phyloP scores from a whole-genome alignment of 1,140 invertebrate species.

The Caerostris darwini region DNA sequence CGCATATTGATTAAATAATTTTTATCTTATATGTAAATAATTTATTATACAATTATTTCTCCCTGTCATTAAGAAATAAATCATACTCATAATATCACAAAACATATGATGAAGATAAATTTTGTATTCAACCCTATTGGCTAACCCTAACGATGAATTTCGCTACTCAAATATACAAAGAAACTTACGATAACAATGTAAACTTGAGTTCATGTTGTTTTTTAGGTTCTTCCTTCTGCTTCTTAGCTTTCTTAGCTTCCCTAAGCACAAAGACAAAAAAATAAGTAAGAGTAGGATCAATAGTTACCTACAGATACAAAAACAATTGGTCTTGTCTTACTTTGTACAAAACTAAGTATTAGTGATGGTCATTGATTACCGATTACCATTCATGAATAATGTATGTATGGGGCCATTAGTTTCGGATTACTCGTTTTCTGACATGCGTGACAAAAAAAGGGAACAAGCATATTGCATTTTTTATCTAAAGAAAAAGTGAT shows the following conservation, averaged over 20 bases:
- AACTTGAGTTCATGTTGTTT: neutral
- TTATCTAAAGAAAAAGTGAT: neutral
- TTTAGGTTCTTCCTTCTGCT: neutral
- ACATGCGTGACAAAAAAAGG: neutral
- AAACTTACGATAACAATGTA: neutral
- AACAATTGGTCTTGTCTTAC: neutral
- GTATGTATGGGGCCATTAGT: neutral
- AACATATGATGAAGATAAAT: too few species aligned
- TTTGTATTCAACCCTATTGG: too few species aligned
- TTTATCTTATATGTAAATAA: too few species aligned
- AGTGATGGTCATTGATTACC: neutral
- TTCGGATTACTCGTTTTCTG: neutral
- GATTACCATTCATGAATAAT: slow-evolving; percentile 22
- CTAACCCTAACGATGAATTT: neutral
- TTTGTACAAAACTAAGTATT: neutral
- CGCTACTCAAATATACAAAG: neutral
- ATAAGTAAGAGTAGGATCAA: neutral
- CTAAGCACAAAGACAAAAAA: neutral
- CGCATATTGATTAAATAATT: too few species aligned
- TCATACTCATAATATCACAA: too few species aligned
- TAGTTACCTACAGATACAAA: neutral
- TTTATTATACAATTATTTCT: too few species aligned
- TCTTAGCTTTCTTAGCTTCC: neutral
- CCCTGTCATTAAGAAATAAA: too few species aligned
- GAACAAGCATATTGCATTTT: neutral